A percentile compares a stretch with the other conserved stretches of the same genome.
phyloP scores from a whole-genome alignment of 2,888 invertebrate species.

The Ormyrus rosae region DNA sequence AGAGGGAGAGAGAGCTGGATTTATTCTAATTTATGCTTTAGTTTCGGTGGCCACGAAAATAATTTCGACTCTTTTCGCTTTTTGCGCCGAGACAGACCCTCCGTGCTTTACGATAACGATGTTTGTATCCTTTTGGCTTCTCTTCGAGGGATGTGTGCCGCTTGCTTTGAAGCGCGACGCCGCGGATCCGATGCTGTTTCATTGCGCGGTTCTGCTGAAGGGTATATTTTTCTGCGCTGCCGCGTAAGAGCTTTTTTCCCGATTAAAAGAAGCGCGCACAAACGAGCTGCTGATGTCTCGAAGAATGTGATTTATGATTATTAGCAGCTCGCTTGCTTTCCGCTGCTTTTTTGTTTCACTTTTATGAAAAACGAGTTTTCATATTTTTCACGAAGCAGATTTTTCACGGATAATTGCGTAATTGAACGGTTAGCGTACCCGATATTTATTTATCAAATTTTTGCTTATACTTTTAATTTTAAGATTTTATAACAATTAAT shows the following conservation, averaged over 20 bases:
- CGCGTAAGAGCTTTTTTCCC: neutral
- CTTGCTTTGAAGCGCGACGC: slow-evolving; percentile 8
- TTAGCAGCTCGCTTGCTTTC: neutral
- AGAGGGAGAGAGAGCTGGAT: neutral
- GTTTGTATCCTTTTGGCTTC: slow-evolving; percentile 26
- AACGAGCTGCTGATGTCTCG: neutral
- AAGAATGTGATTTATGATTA: slow-evolving; percentile 6
- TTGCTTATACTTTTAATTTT: too few relatives aligned
- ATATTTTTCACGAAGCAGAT: too few relatives aligned
- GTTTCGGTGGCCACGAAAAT: too few relatives aligned
- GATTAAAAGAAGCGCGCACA: neutral
- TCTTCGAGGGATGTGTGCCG: neutral
- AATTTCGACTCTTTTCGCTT: too few relatives aligned
- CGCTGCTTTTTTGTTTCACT: too few relatives aligned
- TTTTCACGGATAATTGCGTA: too few relatives aligned
- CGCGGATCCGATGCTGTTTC: slow-evolving; percentile 13
- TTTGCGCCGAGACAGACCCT: too few relatives aligned
- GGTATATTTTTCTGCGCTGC: neutral
- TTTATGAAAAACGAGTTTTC: too few relatives aligned
- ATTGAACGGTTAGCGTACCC: too few relatives aligned
- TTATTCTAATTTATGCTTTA: slow-evolving; percentile 27
- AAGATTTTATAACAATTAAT: too few relatives aligned
- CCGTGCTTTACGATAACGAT: slow-evolving; percentile 43
- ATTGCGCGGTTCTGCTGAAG: neutral
- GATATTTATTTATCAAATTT: too few relatives aligned